Percentiles rank a stretch among this genome's conserved stretches.
phyloP scores from a whole-genome alignment of 2,113 vertebrate genomes.

The Tricholaema leucomelas region DNA sequence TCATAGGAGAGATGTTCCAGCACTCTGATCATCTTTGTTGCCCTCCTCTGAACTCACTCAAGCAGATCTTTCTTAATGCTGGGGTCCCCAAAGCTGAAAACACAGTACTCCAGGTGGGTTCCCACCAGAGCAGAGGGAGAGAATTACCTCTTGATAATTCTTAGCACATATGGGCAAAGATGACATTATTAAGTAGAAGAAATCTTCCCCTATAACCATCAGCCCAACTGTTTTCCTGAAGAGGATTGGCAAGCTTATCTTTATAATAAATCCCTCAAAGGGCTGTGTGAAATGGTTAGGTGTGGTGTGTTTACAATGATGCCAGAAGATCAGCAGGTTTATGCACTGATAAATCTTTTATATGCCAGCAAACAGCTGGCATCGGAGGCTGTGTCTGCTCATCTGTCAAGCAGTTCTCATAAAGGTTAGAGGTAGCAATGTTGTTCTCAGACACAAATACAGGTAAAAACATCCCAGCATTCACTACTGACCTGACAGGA shows the following conservation, averaged over 20 bases:
- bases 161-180: neutral
- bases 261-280: conserved; percentile 35
- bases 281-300: conserved; percentile 40
- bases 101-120: neutral
- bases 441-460: neutral
- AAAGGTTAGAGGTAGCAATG: conserved; percentile 15
- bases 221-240: conserved; percentile 19
- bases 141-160: neutral
- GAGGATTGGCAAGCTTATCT: conserved; percentile 14
- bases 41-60: neutral
- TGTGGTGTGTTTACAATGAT: conserved; percentile 17
- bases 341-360: conserved; percentile 52
- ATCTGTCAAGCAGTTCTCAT: conserved; percentile 10
- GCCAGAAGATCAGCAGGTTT: conserved; percentile 34
- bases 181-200: conserved; percentile 2
- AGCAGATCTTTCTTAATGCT: neutral
- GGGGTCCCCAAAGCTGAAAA: neutral
- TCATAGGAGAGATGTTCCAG: neutral
- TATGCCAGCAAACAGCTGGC: neutral
- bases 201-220: neutral
- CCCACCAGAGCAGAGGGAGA: neutral
- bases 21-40: neutral
- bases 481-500: neutral
- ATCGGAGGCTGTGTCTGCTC: neutral
- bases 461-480: neutral